These are phyloP conservation scores for Agrochola circellaris DNA, from an alignment of 2,888 invertebrate genomes.

Conservation along the genomic window DNA sequence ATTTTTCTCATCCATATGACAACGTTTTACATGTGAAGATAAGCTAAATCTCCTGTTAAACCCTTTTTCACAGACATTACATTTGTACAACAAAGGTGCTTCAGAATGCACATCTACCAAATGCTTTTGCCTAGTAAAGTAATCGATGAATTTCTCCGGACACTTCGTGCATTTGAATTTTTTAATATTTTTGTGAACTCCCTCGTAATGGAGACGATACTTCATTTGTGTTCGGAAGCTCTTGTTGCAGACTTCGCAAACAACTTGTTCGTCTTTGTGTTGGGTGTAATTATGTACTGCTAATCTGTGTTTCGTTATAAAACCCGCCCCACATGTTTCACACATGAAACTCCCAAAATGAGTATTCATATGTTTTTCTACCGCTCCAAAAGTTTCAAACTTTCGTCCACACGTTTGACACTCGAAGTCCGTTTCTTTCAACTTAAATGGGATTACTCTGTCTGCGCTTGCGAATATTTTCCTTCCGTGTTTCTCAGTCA, in stretches of 20 bases:
- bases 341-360: constrained; percentile 60
- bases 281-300: constrained; percentile 74
- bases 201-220: constrained; percentile 68
- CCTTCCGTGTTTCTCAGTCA: constrained; percentile 65
- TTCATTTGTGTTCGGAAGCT: constrained; percentile 69
- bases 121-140: constrained; percentile 73
- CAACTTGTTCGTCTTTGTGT: constrained; percentile 50
- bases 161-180: constrained; percentile 74
- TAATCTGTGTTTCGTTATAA: constrained; percentile 79
- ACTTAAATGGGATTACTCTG: constrained; percentile 72
- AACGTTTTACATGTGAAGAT: constrained; percentile 57
- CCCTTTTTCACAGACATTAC: constrained; percentile 57
- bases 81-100: constrained; percentile 57
- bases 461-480: constrained; percentile 67
- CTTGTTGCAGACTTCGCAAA: constrained; percentile 74
- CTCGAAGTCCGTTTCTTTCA: constrained; percentile 62
- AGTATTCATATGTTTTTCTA: constrained; percentile 42
- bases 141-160: constrained; percentile 71
- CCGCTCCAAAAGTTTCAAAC: constrained; percentile 16
- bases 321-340: constrained; percentile 72
- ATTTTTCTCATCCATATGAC: constrained; percentile 61
- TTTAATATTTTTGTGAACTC: constrained; percentile 70
- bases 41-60: constrained; percentile 62
- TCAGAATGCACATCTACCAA: constrained; percentile 69
- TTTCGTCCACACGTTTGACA: constrained; percentile 61